Conservation (phyloP, 2,888 invertebrate genomes). For the Leptopilina drosophilae region DNA sequence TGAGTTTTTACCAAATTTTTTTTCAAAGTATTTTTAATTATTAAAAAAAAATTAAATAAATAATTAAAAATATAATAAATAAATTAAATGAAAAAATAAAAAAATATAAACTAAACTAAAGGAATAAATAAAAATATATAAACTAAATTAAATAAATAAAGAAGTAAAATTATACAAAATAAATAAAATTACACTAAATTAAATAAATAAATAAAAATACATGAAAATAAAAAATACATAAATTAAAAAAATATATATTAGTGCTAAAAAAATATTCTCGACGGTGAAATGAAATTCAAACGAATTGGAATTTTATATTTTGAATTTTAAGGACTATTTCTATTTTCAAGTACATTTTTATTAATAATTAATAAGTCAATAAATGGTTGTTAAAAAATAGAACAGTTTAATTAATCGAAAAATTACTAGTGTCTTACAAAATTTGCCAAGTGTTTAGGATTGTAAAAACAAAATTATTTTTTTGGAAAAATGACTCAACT, state of each 20-base stretch:
- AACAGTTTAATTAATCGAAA: background rate
- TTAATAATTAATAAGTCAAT: no score
- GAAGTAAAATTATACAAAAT: background rate
- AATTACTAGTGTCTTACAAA: background rate
- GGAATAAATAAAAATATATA: no score
- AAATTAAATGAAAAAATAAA: no score
- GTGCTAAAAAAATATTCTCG: background rate
- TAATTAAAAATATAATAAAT: background rate
- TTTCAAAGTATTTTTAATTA: background rate
- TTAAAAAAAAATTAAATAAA: background rate
- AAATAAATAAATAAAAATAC: no score
- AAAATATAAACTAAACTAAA: no score
- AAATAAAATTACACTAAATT: no score
- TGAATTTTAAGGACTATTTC: no score
- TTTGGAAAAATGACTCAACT: slow-evolving; percentile 13
- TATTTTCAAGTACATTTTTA: no score
- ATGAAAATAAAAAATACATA: no score
- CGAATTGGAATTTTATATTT: no score
- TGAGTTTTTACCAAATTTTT: background rate
- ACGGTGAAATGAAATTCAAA: slow-evolving; percentile 3
- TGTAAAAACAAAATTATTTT: background rate
- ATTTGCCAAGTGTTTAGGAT: background rate
- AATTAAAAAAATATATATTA: background rate
- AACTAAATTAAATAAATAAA: no score
- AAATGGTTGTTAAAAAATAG: no score